Percentiles rank a stretch among this genome's conserved stretches.
These are phyloP conservation scores for Tenodera sinensis DNA, from an alignment of 2,888 invertebrate species.

Conservation along the genomic window DNA sequence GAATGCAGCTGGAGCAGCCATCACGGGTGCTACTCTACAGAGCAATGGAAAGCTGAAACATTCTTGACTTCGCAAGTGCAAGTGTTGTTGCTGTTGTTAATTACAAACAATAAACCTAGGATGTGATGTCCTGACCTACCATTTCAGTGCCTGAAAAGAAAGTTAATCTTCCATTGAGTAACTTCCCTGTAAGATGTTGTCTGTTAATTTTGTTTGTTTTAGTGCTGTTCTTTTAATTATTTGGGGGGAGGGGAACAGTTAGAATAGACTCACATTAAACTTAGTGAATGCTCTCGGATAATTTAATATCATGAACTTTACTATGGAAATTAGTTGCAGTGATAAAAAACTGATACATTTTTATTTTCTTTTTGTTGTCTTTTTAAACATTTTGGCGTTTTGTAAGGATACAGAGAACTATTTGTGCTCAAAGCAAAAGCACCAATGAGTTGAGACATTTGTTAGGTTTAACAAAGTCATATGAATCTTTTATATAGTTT, in stretches of 20 bases:
- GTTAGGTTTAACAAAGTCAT: not conserved
- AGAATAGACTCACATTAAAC: not conserved
- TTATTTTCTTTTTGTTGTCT: not conserved
- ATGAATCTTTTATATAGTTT: not conserved
- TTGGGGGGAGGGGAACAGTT: not conserved
- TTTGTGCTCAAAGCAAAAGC: not conserved
- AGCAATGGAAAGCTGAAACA: slow-evolving; percentile 25
- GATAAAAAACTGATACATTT: not conserved
- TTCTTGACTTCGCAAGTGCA: slow-evolving; percentile 13
- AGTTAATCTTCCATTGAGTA: not conserved
- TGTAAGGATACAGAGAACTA: not conserved
- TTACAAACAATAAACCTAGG: not conserved
- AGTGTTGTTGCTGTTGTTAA: not conserved
- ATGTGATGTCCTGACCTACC: not conserved
- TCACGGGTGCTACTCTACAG: slow-evolving; percentile 1
- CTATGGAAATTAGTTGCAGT: not conserved
- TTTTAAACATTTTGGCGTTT: not conserved
- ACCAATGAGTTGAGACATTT: not conserved
- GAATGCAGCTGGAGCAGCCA: slow-evolving; percentile 60
- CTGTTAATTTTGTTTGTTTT: not conserved
- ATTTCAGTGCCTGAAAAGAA: slow-evolving; percentile 23
- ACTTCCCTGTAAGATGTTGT: not conserved
- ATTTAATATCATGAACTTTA: not conserved
- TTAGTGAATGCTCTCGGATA: not conserved
- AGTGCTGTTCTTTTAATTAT: not conserved